Conservation (phyloP, 2,888 invertebrate genomes). For the Lasioglossum zephyrum region DNA sequence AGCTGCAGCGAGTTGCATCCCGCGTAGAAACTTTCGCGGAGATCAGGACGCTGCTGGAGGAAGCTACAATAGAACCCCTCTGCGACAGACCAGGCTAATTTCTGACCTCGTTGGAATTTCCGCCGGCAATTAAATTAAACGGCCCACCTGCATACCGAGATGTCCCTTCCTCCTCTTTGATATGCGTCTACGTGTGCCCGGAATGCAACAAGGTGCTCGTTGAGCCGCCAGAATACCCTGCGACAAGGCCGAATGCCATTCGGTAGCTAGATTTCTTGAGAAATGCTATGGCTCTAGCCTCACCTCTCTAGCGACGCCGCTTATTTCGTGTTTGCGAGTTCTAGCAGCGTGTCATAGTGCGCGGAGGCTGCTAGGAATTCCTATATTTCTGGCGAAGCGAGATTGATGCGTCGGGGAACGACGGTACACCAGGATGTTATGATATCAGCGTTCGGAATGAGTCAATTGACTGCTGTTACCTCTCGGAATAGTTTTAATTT, state of each 20-base stretch:
- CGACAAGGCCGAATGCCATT: not conserved
- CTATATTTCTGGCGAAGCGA: not conserved
- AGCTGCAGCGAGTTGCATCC: conserved; percentile 13
- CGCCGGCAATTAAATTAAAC: conserved; percentile 65
- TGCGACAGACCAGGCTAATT: conserved; percentile 47
- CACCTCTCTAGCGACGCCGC: too few species aligned
- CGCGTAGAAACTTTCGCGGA: not conserved
- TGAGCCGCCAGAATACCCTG: conserved; percentile 6
- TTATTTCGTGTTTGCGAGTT: not conserved
- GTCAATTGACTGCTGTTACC: not conserved
- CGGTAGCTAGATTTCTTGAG: conserved; percentile 4
- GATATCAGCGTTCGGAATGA: not conserved
- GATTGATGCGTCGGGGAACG: not conserved
- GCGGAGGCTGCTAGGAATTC: not conserved
- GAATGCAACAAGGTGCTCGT: conserved; percentile 58
- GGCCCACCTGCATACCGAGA: conserved; percentile 59
- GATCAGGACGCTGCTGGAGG: not conserved
- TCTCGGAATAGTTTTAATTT: not conserved
- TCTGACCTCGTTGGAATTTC: conserved; percentile 63
- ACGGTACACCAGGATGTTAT: not conserved
- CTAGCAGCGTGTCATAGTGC: not conserved
- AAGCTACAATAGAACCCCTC: not conserved
- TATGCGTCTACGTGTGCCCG: conserved; percentile 42
- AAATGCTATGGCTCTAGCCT: not conserved
- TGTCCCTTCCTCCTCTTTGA: conserved; percentile 14